Evolutionary conservation across 2,113 vertebrate species (phyloP), one percentile per base, ranked within the genome.

Genomic region (Steatornis caripensis): DNA sequence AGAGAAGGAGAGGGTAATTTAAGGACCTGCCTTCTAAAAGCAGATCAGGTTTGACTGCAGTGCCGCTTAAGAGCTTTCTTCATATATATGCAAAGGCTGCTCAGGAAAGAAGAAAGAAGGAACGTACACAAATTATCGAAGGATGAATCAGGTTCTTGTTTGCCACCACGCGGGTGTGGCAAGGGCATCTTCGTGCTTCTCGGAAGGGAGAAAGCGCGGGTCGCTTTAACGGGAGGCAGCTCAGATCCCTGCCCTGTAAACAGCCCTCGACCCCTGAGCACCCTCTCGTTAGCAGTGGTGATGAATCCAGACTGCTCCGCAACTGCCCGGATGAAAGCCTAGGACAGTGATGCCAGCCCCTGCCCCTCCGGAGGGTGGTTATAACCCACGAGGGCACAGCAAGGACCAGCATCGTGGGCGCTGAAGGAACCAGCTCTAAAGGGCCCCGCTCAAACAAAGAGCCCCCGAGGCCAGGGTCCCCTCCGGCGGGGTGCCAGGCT

Each of bases 31-130:
- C 92, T 94, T 95, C 95, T 95, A 95, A 95, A 97, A 96, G 95
- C 93, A 93, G 95, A 94, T 96, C 93, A 96, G 95, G 95, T 97
- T 71, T 95, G 96, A 95, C 96, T 96, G 96, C 96, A 92, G 93
- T 79, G 83, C 88, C 0, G 77, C 91, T 91, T 74, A 92, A 90
- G 88, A 91, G 93, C 68, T 90, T 86, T 84, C 88, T 96, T 96
- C 96, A 66, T 95, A 94, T 76, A 92, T 61, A 96, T 87, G 90
- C 95, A 94, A 84, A 93, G 85, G 62, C 82, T 72, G 84, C 83
- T 88, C 32, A 74, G 71, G 82, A 80, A 88, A 17, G 55, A 64
- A 77, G 84, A 78, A 64, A 64, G 89, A 86, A 93, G 61, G 82
- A 90, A 85, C 7, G 4, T 72, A 87, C 49, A 62, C 93, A 90